These are phyloP conservation scores for Actinopyga echinites DNA, from an alignment of 53 echinoderm and acorn worm species.

Conservation along the genomic window DNA sequence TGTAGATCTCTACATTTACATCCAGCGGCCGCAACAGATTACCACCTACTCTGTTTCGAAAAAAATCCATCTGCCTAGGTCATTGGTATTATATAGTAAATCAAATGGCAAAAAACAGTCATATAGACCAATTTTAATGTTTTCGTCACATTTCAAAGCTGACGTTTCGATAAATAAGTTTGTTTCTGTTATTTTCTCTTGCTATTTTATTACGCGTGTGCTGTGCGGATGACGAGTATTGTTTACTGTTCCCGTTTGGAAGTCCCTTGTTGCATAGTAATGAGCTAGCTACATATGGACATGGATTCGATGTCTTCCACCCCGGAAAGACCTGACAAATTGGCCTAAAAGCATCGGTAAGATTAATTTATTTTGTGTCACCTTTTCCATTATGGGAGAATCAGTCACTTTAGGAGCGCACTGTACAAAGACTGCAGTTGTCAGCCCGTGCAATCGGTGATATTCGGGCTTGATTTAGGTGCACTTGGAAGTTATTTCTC, in stretches of 20 bases:
- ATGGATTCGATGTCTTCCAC: conserved; percentile 37
- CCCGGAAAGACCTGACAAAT: conserved; percentile 43
- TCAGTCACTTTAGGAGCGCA: background rate
- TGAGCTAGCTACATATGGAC: conserved; percentile 49
- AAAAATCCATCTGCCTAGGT: too few species aligned
- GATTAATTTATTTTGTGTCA: conserved; percentile 10
- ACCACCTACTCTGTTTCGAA: too few species aligned
- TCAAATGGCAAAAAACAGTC: too few species aligned
- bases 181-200: too few species aligned
- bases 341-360: conserved; percentile 42
- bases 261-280: conserved; percentile 52
- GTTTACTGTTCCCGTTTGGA: conserved; percentile 41
- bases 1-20: background rate
- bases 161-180: too few species aligned
- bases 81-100: too few species aligned
- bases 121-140: too few species aligned
- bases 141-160: too few species aligned
- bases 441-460: conserved; percentile 21
- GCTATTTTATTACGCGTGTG: conserved; percentile 29
- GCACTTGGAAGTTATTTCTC: background rate
- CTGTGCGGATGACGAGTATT: conserved; percentile 38
- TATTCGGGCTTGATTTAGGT: background rate
- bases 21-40: background rate
- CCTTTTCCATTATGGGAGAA: background rate
- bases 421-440: background rate